phyloP scores from a whole-genome alignment of 2,888 invertebrate species.

The Stenurella melanura region DNA sequence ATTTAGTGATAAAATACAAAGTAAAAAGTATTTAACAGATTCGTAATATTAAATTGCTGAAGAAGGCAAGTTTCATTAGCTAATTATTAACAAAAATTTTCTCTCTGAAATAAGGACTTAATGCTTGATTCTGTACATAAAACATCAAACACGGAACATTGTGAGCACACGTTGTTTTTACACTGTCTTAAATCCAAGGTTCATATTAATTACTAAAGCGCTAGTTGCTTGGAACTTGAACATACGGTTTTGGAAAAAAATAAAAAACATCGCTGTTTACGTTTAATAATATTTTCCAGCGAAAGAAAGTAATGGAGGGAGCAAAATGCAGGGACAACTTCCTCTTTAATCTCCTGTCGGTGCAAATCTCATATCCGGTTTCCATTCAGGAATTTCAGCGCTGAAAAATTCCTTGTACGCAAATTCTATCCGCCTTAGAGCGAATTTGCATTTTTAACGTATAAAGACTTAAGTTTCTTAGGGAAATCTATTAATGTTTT shows the following conservation, averaged over 20 bases:
- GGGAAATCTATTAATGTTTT: conserved; percentile 1
- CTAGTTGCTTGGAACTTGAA: too few relatives aligned
- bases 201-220: too few relatives aligned
- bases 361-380: conserved; percentile 53
- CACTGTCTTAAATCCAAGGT: too few relatives aligned
- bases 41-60: too few relatives aligned
- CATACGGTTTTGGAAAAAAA: background rate
- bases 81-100: too few relatives aligned
- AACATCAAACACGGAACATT: too few relatives aligned
- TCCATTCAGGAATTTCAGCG: conserved; percentile 44
- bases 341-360: conserved; percentile 47
- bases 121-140: too few relatives aligned
- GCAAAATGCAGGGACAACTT: conserved; percentile 41
- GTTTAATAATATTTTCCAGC: conserved; percentile 25
- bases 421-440: conserved; percentile 36
- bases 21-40: too few relatives aligned
- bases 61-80: too few relatives aligned
- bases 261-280: conserved; percentile 16
- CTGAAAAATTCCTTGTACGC: conserved; percentile 45
- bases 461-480: conserved; percentile 1
- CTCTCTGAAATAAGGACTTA: too few relatives aligned
- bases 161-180: too few relatives aligned
- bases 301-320: conserved; percentile 2
- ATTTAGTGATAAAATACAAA: too few relatives aligned
- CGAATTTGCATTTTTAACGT: conserved; percentile 28